Base-by-base conservation (phyloP, 2,888 invertebrate species). In the Aspidiotus destructor region DNA sequence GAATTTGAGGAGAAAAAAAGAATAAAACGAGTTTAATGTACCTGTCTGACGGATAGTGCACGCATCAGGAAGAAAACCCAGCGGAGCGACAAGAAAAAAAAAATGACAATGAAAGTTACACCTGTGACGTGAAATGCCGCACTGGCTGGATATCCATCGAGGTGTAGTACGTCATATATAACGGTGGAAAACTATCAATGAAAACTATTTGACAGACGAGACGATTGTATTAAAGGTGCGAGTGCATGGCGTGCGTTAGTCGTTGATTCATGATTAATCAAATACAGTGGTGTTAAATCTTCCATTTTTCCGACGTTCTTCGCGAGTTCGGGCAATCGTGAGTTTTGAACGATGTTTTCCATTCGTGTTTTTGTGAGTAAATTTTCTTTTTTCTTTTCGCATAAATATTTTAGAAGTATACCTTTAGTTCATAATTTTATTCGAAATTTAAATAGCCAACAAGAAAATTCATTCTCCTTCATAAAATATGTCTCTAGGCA, bases 181-280 rank as follows among this genome's bases (percentile, higher is more conserved):
- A 48, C n/a, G 48, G 48, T 13, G 48, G 48, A 48, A 48, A 48
- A 48, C n/a, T 48, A 48, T 48, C 48, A 48, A 48, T 48, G 48
- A 48, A 48, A 48, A 48, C 48, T 48, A 48, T 48, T 48, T 48
- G 48, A 48, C 48, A 13, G 48, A 48, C 48, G 48, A 28, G 28
- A 48, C 48, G 48, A 48, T 48, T 48, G 11, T n/a, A 48, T 11
- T 11, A 11, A n/a, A 48, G 48, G 10, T 48, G 28, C 28, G 48
- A 48, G 48, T 48, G 48, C n/a, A 48, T 48, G 48, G 48, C 48
- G 48, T n/a, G n/a, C 48, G 48, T 48, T 48, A 48, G 10, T n/a
- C 48, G 48, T n/a, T 48, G 48, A n/a, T 48, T 11, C 48, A 48
- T 11, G 10, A 48, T n/a, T 13, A 48, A 48, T 48, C 48, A 48